These are phyloP conservation scores for Laupala kohalensis DNA, from an alignment of 1,140 invertebrate genomes.

Conservation along the genomic window DNA sequence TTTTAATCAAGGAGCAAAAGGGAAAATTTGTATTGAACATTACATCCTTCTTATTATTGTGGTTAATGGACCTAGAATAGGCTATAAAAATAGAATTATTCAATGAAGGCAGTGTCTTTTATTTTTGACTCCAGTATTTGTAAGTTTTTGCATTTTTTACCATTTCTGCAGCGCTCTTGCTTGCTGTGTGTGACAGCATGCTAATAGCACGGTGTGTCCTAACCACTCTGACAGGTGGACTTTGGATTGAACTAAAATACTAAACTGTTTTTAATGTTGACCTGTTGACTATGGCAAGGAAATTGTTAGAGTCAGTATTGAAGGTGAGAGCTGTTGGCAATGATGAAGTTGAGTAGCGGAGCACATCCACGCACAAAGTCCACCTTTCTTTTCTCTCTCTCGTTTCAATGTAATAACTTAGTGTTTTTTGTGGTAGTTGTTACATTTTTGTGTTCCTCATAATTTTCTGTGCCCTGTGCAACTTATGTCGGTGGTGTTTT, in stretches of 20 bases:
- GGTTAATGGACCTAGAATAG: too few species aligned
- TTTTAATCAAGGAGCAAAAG: too few species aligned
- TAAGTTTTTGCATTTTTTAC: too few species aligned
- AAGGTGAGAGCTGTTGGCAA: neutral
- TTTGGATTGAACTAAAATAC: neutral
- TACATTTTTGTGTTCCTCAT: neutral
- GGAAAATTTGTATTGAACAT: too few species aligned
- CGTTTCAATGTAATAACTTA: neutral
- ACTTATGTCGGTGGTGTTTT: neutral
- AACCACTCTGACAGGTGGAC: neutral
- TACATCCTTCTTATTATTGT: too few species aligned
- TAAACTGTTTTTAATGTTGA: neutral
- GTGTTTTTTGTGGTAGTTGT: neutral
- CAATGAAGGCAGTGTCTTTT: too few species aligned
- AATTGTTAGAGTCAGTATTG: neutral
- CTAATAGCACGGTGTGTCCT: neutral
- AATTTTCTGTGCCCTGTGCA: neutral
- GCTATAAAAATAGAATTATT: too few species aligned
- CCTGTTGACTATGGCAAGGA: neutral
- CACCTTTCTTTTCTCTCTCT: neutral
- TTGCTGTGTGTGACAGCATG: too few species aligned
- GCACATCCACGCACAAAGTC: neutral
- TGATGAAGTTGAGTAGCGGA: neutral
- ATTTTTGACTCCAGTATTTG: too few species aligned
- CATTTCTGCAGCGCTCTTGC: too few species aligned